Percentiles rank a stretch among this genome's conserved stretches.
phyloP scores from a whole-genome alignment of 1,140 invertebrate species.

The Drosophila nannoptera region DNA sequence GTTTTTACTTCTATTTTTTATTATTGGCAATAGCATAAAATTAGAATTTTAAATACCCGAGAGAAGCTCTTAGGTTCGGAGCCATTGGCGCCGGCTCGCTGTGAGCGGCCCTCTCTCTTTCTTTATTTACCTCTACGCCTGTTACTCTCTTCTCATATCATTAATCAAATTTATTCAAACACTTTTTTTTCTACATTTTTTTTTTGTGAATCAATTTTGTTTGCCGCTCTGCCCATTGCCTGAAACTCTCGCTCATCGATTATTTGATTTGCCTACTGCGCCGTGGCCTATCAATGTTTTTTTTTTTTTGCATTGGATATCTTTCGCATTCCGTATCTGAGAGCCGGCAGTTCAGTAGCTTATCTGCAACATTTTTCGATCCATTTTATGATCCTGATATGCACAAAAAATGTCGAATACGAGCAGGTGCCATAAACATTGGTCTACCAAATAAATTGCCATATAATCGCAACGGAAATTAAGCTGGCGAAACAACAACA shows the following conservation, averaged over 20 bases:
- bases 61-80: constrained; percentile 37
- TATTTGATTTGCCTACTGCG: constrained; percentile 38
- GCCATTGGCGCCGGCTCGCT: constrained; percentile 25
- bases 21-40: constrained; percentile 53
- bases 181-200: constrained; percentile 7
- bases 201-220: constrained; percentile 42
- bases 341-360: constrained; percentile 40
- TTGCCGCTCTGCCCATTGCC: constrained; percentile 8
- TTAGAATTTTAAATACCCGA: constrained; percentile 50
- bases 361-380: constrained; percentile 30
- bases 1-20: constrained; percentile 28
- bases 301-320: constrained; percentile 5
- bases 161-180: constrained; percentile 59
- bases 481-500: neutral
- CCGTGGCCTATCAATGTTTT: constrained; percentile 24
- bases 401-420: neutral
- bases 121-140: constrained; percentile 2
- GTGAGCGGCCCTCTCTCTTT: constrained; percentile 1
- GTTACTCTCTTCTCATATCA: constrained; percentile 26
- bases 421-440: neutral
- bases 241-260: constrained; percentile 36
- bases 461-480: constrained; percentile 20
- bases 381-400: constrained; percentile 13
- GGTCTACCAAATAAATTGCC: constrained; percentile 30
- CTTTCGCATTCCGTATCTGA: constrained; percentile 15